phyloP scores from a whole-genome alignment of 2,797 vertebrate genomes.

The Podargus strigoides region DNA sequence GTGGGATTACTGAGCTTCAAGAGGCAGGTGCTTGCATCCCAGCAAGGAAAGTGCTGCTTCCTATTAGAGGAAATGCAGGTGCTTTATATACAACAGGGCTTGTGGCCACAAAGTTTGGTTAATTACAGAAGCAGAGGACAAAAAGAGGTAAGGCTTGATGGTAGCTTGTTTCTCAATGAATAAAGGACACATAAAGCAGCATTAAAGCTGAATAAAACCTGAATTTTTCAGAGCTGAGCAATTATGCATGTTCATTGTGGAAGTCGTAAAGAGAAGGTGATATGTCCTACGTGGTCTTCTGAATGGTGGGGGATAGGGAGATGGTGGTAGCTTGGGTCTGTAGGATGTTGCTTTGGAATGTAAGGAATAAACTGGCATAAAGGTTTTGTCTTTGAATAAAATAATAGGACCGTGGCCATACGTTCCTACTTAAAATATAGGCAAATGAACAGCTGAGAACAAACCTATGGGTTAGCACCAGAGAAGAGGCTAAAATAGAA shows the following conservation, averaged over 20 bases:
- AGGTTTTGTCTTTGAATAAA: background rate
- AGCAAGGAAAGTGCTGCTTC: conserved; percentile 10
- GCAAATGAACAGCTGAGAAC: background rate
- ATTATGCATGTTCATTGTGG: background rate
- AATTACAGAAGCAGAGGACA: background rate
- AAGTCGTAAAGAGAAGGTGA: background rate
- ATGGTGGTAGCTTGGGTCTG: fast-evolving
- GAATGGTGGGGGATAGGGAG: background rate
- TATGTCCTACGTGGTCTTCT: background rate
- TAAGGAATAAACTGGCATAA: background rate
- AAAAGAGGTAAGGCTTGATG: background rate
- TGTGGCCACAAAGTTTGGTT: background rate
- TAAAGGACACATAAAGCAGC: background rate
- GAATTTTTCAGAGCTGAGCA: background rate
- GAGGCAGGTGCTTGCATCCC: conserved; percentile 53
- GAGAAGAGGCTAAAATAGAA: background rate
- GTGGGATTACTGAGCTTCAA: conserved; percentile 49
- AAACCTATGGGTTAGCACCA: background rate
- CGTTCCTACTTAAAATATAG: background rate
- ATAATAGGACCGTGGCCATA: fast-evolving
- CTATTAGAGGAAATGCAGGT: background rate
- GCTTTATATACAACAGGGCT: background rate
- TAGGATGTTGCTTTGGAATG: background rate
- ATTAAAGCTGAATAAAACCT: background rate
- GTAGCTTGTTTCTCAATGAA: background rate